These are phyloP conservation scores for Heliconius melpomene DNA, from an alignment of 1,140 invertebrate species.

Conservation along the genomic window DNA sequence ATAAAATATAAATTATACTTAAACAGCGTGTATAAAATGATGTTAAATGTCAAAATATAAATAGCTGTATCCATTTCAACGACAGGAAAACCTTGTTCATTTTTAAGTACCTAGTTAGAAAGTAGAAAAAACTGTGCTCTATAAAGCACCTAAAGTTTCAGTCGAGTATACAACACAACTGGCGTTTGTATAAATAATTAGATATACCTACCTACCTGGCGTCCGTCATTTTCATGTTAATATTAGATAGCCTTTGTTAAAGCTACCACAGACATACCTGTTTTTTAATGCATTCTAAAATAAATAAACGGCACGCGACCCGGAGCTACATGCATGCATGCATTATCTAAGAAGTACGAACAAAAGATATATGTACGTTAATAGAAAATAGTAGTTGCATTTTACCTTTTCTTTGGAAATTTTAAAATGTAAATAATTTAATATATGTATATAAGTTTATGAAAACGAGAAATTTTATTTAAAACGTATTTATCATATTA, in stretches of 20 bases:
- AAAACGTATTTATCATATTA: no score
- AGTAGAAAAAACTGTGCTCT: conserved; percentile 1
- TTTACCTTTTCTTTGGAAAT: no score
- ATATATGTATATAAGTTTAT: not conserved
- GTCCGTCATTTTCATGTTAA: conserved; percentile 1
- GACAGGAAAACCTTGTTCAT: not conserved
- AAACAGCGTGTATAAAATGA: not conserved
- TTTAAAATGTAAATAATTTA: no score
- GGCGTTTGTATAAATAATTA: conserved; percentile 5
- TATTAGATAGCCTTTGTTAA: conserved; percentile 8
- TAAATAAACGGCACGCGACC: conserved; percentile 30
- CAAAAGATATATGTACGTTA: not conserved
- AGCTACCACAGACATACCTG: conserved; percentile 10
- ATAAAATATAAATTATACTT: not conserved
- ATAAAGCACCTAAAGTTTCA: not conserved
- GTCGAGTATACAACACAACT: not conserved
- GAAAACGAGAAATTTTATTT: not conserved
- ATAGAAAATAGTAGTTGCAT: not conserved
- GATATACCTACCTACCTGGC: not conserved
- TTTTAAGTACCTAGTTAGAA: not conserved
- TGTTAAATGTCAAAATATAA: not conserved
- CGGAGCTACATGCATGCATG: not conserved
- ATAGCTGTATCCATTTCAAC: not conserved
- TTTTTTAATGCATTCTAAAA: conserved; percentile 35
- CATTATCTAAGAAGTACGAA: conserved; percentile 30